These are phyloP conservation scores for Scaptomyza hsui DNA, from an alignment of 1,140 invertebrate genomes.

Conservation along the genomic window DNA sequence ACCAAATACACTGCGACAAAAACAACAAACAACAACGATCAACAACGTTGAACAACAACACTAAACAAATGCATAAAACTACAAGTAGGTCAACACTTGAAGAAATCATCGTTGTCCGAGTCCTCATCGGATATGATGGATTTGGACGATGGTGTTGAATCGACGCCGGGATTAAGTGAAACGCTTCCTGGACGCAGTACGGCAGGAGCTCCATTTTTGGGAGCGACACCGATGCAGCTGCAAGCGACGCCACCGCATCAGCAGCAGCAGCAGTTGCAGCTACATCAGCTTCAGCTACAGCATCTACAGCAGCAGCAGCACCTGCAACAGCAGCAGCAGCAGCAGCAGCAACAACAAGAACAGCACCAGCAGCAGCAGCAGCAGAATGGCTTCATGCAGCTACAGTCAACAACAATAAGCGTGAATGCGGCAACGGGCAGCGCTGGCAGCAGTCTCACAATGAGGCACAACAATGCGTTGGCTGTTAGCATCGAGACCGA, in stretches of 20 bases:
- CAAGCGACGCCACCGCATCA: constrained; percentile 44
- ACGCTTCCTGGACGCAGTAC: constrained; percentile 79
- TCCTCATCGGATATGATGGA: constrained; percentile 98
- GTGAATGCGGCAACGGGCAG: constrained; percentile 84
- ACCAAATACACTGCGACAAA: constrained; percentile 33
- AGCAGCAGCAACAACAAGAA: constrained; percentile 44
- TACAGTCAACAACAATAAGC: constrained; percentile 57
- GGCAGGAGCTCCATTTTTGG: constrained; percentile 83
- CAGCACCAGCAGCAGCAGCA: constrained; percentile 48
- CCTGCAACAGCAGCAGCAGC: constrained; percentile 51
- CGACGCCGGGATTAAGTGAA: constrained; percentile 87
- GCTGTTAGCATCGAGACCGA: constrained; percentile 97
- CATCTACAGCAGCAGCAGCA: constrained; percentile 52
- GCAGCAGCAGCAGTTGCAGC: constrained; percentile 51
- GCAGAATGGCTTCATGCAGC: constrained; percentile 59
- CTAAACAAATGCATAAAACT: constrained; percentile 79
- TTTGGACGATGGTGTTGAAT: constrained; percentile 94
- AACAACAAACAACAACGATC: constrained; percentile 41
- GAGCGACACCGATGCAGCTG: constrained; percentile 69
- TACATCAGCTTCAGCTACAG: constrained; percentile 12
- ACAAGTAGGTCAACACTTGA: constrained; percentile 92
- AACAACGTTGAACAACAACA: constrained; percentile 61
- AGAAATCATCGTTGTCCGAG: constrained; percentile 95
- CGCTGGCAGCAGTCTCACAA: constrained; percentile 92
- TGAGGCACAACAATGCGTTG: constrained; percentile 90